Conservation (phyloP, 2,888 invertebrate genomes). For the Achlya flavicornis region DNA sequence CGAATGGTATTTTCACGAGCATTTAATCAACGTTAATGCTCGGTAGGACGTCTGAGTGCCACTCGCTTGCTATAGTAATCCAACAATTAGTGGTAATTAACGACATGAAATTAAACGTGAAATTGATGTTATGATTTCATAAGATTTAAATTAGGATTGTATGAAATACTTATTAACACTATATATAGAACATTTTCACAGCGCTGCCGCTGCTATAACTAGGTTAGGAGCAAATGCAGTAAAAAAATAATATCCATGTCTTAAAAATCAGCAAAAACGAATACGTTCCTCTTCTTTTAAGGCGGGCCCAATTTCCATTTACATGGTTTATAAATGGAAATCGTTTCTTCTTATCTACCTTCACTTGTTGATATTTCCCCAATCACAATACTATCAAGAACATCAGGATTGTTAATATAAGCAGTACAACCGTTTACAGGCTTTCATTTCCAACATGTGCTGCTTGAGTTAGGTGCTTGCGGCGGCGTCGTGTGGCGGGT, state of each 20-base stretch:
- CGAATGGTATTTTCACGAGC: slow-evolving; percentile 11
- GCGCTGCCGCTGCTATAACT: no score
- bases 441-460: background rate
- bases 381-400: background rate
- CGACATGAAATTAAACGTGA: background rate
- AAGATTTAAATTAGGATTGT: background rate
- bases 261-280: no score
- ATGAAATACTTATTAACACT: no score
- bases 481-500: no score
- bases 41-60: slow-evolving; percentile 1
- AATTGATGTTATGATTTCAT: background rate
- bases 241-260: no score
- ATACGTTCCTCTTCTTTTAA: no score
- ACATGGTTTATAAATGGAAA: no score
- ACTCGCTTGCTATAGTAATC: background rate
- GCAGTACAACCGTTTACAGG: background rate
- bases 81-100: slow-evolving; percentile 1
- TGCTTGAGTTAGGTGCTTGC: no score
- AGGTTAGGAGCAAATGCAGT: no score
- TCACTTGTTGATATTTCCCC: background rate
- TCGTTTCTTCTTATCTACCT: background rate
- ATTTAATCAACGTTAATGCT: slow-evolving; percentile 10
- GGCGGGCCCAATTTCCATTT: no score
- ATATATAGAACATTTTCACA: no score
- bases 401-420: no score